These are phyloP conservation scores for Streblospio benedicti DNA, from an alignment of 1,140 invertebrate species.

Conservation along the genomic window DNA sequence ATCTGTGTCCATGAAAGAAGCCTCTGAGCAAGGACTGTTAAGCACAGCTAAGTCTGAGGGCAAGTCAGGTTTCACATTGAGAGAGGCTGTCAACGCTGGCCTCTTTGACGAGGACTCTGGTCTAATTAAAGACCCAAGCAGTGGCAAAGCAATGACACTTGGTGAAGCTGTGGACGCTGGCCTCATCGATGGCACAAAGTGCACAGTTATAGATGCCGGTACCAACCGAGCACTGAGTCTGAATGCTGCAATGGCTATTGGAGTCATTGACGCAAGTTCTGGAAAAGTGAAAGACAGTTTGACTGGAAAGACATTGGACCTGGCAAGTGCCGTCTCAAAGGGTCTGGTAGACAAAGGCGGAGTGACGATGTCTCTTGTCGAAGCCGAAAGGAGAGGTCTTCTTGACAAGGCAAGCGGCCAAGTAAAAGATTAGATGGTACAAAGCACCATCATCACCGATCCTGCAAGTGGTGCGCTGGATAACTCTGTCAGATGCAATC, in stretches of 20 bases:
- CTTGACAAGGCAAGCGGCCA: constrained; percentile 38
- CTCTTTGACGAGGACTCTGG: constrained; percentile 67
- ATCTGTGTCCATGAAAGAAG: constrained; percentile 66
- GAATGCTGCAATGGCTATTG: too few relatives aligned
- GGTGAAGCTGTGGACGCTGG: constrained; percentile 64
- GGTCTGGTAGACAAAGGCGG: constrained; percentile 60
- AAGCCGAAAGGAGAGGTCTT: constrained; percentile 62
- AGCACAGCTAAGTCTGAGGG: constrained; percentile 53
- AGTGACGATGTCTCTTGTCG: constrained; percentile 60
- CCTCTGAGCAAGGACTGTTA: constrained; percentile 65
- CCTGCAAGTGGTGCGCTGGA: too few relatives aligned
- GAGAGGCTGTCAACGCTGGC: constrained; percentile 56
- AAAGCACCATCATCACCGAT: too few relatives aligned
- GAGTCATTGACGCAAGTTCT: too few relatives aligned
- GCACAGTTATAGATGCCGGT: too few relatives aligned
- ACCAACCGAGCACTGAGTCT: too few relatives aligned
- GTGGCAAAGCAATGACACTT: constrained; percentile 66
- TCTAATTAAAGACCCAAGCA: constrained; percentile 71
- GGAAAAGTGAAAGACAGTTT: too few relatives aligned
- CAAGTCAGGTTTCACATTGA: constrained; percentile 65
- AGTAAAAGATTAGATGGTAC: constrained; percentile 17
- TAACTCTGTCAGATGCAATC: too few relatives aligned
- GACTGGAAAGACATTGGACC: too few relatives aligned
- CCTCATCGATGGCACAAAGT: too few relatives aligned
- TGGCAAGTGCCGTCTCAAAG: neutral